phyloP scores from a whole-genome alignment of 2,113 vertebrate species.

The Dolichotis patagonum region DNA sequence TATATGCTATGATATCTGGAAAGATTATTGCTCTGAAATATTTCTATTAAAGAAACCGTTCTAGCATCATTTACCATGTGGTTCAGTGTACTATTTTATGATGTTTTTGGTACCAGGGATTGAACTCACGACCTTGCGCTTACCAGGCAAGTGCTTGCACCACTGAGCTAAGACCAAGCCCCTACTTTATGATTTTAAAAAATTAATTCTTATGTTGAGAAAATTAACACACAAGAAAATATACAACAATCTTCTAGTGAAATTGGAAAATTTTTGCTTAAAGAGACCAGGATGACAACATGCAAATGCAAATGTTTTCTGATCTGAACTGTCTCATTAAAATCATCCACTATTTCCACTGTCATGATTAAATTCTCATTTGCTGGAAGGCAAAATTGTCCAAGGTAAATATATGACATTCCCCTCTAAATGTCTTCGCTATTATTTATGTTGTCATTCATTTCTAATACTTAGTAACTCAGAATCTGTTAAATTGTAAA shows the following conservation, averaged over 20 bases:
- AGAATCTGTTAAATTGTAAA: neutral
- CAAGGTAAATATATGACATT: conserved; percentile 42
- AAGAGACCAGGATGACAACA: conserved; percentile 8
- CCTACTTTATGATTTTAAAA: neutral
- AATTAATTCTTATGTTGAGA: neutral
- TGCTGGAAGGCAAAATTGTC: conserved; percentile 22
- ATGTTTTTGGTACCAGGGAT: neutral
- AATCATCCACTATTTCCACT: neutral
- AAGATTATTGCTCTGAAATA: neutral
- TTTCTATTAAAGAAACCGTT: conserved; percentile 45
- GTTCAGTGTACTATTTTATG: neutral
- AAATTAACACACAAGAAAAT: conserved; percentile 1
- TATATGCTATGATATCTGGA: neutral
- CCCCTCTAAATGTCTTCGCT: conserved; percentile 24
- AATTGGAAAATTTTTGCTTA: neutral
- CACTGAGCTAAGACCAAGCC: too few relatives aligned
- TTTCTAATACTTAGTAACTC: conserved; percentile 35
- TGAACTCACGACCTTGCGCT: too few relatives aligned
- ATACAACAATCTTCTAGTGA: neutral
- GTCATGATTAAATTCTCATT: conserved; percentile 43
- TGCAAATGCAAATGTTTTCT: conserved; percentile 17
- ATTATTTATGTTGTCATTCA: conserved; percentile 31
- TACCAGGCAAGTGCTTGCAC: too few relatives aligned
- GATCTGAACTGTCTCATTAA: neutral
- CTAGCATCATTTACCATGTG: conserved; percentile 5